Base-by-base conservation (phyloP, 2,113 vertebrate genomes). In the Rynchops niger region DNA sequence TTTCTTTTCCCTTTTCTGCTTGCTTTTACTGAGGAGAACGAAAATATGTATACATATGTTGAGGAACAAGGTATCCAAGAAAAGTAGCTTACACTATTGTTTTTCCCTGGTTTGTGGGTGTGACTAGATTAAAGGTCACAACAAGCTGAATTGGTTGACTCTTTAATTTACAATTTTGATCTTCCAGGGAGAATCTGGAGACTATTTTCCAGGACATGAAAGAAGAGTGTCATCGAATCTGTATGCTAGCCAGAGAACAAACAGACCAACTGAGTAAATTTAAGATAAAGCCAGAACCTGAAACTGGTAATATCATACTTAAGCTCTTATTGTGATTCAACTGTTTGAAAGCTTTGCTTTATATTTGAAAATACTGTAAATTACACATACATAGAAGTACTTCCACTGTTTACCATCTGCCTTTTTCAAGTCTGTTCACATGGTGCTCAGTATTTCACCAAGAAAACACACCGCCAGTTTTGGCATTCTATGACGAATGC, bases 241-340 rank as follows among this genome's bases (percentile, higher is more conserved):
- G 97, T 84, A 97, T 97, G 95, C 98, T 99, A 96, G 98, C 99
- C 92, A 99, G 98, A 98, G 98, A 98, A 98, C 99, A 99, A 90
- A 99, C 99, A 98, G 98, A 99, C 96, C 99, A 99, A 91, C 98
- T 99, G 90, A 99, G 98, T 97, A 98, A 98, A 98, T 98, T 99
- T 97, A 98, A 98, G 74, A 98, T 98, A 97, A 98, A 98, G 98
- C 98, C 96, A 91, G 98, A 99, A 97, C 91, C 97, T 94, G 96
- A 98, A 94, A 98, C 98, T 97, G 99, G 99, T 99, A 99, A 99
- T 96, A 84, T 93, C 96, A 97, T 97, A 96, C 96, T 94, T 94
- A 95, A 96, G 94, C 95, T 97, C 97, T 97, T 97, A 97, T 96
- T 97, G 96, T 97, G 96, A 97, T 97, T 95, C 95, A 94, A 93